phyloP scores from a whole-genome alignment of 2,888 invertebrate genomes.

The Chirona hameri region DNA sequence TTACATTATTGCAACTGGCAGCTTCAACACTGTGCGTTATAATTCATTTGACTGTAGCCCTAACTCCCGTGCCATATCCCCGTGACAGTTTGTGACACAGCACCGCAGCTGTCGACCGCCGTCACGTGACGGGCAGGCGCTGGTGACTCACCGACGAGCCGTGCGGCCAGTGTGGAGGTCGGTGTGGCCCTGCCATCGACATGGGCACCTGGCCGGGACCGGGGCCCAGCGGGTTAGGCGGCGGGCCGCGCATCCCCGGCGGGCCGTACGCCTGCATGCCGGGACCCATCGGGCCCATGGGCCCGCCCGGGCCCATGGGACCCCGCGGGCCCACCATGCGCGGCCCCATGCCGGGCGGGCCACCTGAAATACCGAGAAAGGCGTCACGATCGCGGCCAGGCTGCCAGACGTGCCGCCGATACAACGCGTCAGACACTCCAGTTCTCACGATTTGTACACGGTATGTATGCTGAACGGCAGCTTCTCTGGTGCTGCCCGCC shows the following conservation, averaged over 20 bases:
- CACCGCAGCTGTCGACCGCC: no score
- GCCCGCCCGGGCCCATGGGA: constrained; percentile 50
- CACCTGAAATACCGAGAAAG: constrained; percentile 34
- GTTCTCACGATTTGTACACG: no score
- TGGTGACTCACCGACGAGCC: constrained; percentile 6
- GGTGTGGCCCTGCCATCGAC: background rate
- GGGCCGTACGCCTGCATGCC: constrained; percentile 62
- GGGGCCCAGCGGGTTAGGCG: constrained; percentile 1
- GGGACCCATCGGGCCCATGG: constrained; percentile 82
- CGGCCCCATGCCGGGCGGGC: constrained; percentile 42
- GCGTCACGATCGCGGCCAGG: background rate
- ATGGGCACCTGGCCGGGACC: constrained; percentile 1
- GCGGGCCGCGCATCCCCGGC: constrained; percentile 72
- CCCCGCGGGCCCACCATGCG: constrained; percentile 41
- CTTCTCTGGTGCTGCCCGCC: no score
- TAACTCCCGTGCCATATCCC: no score
- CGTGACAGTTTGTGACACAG: no score
- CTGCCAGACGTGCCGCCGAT: no score
- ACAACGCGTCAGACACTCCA: no score
- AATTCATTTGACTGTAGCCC: no score
- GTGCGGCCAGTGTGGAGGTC: constrained; percentile 8
- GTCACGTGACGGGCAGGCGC: no score
- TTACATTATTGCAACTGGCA: no score
- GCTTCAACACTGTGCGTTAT: no score
- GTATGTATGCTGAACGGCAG: no score